Conservation (phyloP, 2,113 vertebrate species). For the Alectura lathami region DNA sequence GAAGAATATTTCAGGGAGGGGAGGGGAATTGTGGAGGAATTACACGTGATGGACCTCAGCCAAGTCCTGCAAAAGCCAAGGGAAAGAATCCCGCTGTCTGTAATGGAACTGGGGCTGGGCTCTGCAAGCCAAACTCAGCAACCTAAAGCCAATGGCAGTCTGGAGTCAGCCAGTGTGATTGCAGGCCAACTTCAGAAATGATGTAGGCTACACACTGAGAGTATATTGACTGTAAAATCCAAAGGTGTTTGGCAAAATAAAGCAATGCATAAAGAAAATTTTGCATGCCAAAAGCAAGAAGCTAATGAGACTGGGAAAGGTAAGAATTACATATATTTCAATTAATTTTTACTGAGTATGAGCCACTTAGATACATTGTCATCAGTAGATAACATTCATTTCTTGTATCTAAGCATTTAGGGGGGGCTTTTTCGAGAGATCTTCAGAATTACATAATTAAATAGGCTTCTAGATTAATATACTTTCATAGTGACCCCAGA, state of each 20-base stretch:
- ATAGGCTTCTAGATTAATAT: not conserved
- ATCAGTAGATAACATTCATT: not conserved
- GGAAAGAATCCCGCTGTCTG: not conserved
- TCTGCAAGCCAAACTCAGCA: not conserved
- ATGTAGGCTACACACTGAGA: not conserved
- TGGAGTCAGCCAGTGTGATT: not conserved
- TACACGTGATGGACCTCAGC: not conserved
- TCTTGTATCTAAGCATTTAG: not conserved
- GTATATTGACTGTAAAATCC: not conserved
- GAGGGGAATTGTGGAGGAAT: not conserved
- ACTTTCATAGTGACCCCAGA: not conserved
- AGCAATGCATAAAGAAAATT: not conserved
- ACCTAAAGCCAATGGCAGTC: not conserved
- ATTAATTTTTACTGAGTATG: not conserved
- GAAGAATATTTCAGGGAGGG: not conserved
- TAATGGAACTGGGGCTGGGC: not conserved
- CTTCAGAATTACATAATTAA: not conserved
- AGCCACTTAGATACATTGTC: not conserved
- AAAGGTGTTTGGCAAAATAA: not conserved
- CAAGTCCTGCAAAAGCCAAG: not conserved
- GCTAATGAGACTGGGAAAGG: not conserved
- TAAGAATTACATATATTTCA: not conserved
- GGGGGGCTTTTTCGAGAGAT: not conserved
- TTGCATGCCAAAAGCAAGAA: not conserved
- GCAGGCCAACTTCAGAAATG: not conserved